Conservation (phyloP, 2,888 invertebrate genomes). For the Sialis lutaria region DNA sequence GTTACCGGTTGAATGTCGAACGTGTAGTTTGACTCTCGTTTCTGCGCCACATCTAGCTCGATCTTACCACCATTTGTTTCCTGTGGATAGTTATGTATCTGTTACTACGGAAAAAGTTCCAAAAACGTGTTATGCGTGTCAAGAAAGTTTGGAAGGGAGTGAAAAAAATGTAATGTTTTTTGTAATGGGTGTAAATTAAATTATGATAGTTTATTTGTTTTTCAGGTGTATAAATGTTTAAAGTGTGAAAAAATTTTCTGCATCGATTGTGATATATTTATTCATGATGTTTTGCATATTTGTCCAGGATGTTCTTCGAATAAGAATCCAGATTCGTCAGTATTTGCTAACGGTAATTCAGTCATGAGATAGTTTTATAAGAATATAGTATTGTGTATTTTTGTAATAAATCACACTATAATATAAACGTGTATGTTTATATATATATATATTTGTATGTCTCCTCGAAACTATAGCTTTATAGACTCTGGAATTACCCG, state of each 20-base stretch:
- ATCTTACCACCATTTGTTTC: conserved; percentile 94
- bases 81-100: conserved; percentile 73
- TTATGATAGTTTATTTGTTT: conserved; percentile 8
- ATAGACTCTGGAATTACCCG: too few species aligned
- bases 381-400: neutral
- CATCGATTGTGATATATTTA: conserved; percentile 87
- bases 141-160: conserved; percentile 40
- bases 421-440: too few species aligned
- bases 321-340: conserved; percentile 19
- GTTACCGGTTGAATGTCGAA: conserved; percentile 89
- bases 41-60: conserved; percentile 96
- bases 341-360: too few species aligned
- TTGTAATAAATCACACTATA: too few species aligned
- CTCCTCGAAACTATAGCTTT: too few species aligned
- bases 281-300: conserved; percentile 85
- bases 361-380: neutral
- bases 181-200: conserved; percentile 1
- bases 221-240: conserved; percentile 63
- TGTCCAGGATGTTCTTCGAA: conserved; percentile 91
- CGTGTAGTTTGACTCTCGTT: conserved; percentile 88
- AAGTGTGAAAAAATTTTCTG: conserved; percentile 72
- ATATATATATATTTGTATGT: too few species aligned
- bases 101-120: conserved; percentile 38
- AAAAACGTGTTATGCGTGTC: conserved; percentile 55
- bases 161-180: conserved; percentile 51